Base-by-base conservation (phyloP, 2,888 invertebrate genomes). In the Cyrtodaria siliqua region DNA sequence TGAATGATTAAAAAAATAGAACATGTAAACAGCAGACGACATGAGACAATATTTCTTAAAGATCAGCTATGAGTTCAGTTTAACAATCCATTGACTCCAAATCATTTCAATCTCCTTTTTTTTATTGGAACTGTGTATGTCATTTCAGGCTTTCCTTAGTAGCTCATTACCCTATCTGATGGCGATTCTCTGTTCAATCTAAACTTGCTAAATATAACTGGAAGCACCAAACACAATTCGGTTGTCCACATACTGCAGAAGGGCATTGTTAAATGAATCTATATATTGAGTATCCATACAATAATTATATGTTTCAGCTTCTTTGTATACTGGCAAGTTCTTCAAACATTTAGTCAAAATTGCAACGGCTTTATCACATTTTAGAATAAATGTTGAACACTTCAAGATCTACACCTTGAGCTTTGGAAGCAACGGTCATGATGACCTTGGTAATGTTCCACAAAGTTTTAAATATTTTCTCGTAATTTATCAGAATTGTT, bases 71-170 rank as follows among this genome's bases (percentile, higher is more conserved):
- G 33, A 4, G 33, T 33, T n/a, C n/a, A n/a, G n/a, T n/a, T n/a
- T n/a, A n/a, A n/a, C 52, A 52, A 52, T 52, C 52, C 52, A 52
- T 6, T 20, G 16, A 9, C 23, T 52, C 52, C 52, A 52, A 23
- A 52, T 52, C 6, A 23, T 52, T 8, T 52, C 26, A 52, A 52
- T 52, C 6, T 6, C 6, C 6, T 52, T 9, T 8, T 52, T 52
- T 52, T 24, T 16, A 18, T 52, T 52, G 52, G 52, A 18, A 52
- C 6, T 24, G 16, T 52, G 52, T 23, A 52, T 52, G 52, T 52
- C 23, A 52, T 52, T 52, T 52, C 52, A 18, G 52, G 52, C 6
- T 52, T 52, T 52, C 23, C 20, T 52, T 52, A 6, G 4, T 52
- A 14, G 23, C 52, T 8, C 6, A 14, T 23, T 18, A 24, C 20